A percentile compares a stretch with the other conserved stretches of the same genome.
Conservation (phyloP, 2,888 invertebrate species). For the Drosophila affinis region DNA sequence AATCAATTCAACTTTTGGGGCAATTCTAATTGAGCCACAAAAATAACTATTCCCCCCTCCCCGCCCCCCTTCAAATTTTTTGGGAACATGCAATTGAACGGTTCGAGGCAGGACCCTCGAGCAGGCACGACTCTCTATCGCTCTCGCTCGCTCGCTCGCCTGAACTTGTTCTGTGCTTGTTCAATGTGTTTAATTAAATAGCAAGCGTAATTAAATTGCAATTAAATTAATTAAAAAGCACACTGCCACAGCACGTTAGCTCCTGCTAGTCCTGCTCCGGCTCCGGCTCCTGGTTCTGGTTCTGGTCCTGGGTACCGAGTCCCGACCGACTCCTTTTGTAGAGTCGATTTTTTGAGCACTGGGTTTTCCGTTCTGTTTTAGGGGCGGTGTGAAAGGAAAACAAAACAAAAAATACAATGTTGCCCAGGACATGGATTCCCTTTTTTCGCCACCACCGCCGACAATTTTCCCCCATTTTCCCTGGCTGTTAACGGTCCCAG, state of each 20-base stretch:
- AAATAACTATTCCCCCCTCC: constrained; percentile 23
- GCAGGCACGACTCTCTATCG: constrained; percentile 51
- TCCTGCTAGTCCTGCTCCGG: background rate
- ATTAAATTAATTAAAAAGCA: constrained; percentile 82
- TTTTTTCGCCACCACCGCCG: constrained; percentile 1
- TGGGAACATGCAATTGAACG: constrained; percentile 65
- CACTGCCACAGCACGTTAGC: constrained; percentile 59
- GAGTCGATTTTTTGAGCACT: constrained; percentile 57
- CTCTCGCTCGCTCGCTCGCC: constrained; percentile 37
- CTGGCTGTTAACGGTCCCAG: background rate
- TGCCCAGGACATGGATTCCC: constrained; percentile 42
- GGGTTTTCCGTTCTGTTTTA: constrained; percentile 57
- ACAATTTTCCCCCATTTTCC: background rate
- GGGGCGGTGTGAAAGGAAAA: constrained; percentile 60
- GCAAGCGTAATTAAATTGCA: constrained; percentile 81
- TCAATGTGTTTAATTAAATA: constrained; percentile 81
- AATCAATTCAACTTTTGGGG: constrained; percentile 38
- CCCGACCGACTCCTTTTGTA: background rate
- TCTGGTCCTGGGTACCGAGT: background rate
- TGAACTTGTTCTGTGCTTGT: constrained; percentile 44
- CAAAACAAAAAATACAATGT: constrained; percentile 55
- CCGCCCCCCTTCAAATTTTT: constrained; percentile 13
- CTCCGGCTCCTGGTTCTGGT: constrained; percentile 26
- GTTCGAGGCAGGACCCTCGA: constrained; percentile 10
- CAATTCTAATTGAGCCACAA: constrained; percentile 24